A percentile compares a stretch with the other conserved stretches of the same genome.
Conservation (phyloP, 2,888 invertebrate genomes). For the Himalopsyche kuldschensis region DNA sequence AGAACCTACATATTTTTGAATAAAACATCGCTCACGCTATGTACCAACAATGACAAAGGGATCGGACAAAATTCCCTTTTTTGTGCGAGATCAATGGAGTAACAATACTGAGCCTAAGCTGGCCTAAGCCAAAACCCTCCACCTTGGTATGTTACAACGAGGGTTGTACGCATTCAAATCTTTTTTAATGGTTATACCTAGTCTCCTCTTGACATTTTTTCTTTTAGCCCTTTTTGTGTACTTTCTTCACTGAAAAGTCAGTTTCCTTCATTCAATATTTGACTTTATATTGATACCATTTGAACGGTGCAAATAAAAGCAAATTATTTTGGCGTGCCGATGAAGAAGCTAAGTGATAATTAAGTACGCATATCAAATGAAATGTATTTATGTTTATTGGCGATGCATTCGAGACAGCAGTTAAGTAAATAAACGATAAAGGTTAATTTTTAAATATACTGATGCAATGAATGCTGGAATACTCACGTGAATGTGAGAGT, state of each 20-base stretch:
- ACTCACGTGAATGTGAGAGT: too few relatives aligned
- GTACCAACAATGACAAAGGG: conserved; percentile 11
- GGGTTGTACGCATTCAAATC: conserved; percentile 14
- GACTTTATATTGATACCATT: too few relatives aligned
- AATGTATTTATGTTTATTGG: too few relatives aligned
- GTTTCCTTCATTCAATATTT: too few relatives aligned
- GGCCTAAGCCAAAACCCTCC: conserved; percentile 9
- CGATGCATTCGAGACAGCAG: too few relatives aligned
- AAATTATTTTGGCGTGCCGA: too few relatives aligned
- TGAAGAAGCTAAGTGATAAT: too few relatives aligned
- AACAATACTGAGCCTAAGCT: conserved; percentile 17
- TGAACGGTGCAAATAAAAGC: too few relatives aligned
- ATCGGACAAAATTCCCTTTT: conserved; percentile 21
- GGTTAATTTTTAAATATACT: too few relatives aligned
- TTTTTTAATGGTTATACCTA: conserved; percentile 14
- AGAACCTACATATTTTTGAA: conserved; percentile 15
- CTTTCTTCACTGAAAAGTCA: not conserved
- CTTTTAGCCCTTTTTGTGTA: not conserved
- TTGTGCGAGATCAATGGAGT: conserved; percentile 14
- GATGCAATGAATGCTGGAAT: too few relatives aligned
- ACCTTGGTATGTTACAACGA: conserved; percentile 14
- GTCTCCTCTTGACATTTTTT: not conserved
- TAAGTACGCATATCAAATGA: too few relatives aligned
- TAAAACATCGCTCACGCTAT: not conserved
- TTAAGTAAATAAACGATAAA: too few relatives aligned